These are phyloP conservation scores for Tamias sibiricus DNA, from an alignment of 2,113 vertebrate species.

Conservation along the genomic window DNA sequence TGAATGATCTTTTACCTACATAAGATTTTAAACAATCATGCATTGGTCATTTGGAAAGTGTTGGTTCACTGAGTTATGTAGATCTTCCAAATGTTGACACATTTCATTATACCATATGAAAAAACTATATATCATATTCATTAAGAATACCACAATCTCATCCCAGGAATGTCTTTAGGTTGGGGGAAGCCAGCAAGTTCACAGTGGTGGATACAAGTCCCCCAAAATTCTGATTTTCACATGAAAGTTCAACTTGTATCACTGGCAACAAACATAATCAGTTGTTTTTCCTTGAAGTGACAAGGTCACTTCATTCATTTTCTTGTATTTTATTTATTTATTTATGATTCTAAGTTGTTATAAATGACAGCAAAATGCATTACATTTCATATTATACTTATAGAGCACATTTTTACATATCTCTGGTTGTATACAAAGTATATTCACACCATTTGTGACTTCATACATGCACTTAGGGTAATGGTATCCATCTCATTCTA, in stretches of 20 bases:
- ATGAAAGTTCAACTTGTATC: slow-evolving; percentile 62
- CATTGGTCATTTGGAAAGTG: slow-evolving; percentile 15
- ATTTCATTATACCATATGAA: not conserved
- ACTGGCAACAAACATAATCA: slow-evolving; percentile 41
- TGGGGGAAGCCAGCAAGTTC: slow-evolving; percentile 48
- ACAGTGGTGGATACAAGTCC: not conserved
- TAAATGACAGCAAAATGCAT: no score
- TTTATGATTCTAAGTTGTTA: no score
- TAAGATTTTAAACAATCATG: not conserved
- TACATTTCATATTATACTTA: no score
- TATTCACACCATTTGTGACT: no score
- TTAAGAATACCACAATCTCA: not conserved
- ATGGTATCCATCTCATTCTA: no score
- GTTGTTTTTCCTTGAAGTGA: slow-evolving; percentile 48
- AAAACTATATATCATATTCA: not conserved
- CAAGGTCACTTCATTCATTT: slow-evolving; percentile 34
- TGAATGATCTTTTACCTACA: not conserved
- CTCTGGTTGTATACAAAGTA: no score
- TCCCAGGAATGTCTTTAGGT: slow-evolving; percentile 11
- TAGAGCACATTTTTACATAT: no score
- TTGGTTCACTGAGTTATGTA: slow-evolving; percentile 25
- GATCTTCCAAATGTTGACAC: not conserved
- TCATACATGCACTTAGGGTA: no score
- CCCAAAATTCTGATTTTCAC: slow-evolving; percentile 65
- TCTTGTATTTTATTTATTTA: no score